Conservation (phyloP, 2,113 vertebrate genomes). For the Petroica traversi region DNA sequence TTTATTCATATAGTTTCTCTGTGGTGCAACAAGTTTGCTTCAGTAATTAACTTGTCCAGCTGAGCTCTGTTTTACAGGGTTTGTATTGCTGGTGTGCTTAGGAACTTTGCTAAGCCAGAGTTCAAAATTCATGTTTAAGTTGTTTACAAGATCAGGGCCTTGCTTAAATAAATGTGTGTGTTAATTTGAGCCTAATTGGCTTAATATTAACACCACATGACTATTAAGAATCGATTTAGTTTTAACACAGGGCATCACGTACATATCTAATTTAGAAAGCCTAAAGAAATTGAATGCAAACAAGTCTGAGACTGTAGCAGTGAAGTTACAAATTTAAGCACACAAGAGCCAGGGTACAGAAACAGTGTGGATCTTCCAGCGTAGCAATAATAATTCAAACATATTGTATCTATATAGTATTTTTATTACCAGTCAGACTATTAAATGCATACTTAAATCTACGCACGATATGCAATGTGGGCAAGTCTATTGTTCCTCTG, state of each 20-base stretch:
- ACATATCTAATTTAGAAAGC: constrained; percentile 44
- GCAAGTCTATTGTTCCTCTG: constrained; percentile 60
- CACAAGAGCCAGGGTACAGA: constrained; percentile 34
- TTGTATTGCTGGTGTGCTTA: not conserved
- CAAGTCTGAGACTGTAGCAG: not conserved
- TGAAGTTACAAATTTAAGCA: constrained; percentile 57
- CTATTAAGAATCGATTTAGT: constrained; percentile 52
- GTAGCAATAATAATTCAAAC: constrained; percentile 47
- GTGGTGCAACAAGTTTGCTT: not conserved
- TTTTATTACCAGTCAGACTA: constrained; percentile 66
- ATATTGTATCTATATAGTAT: constrained; percentile 65
- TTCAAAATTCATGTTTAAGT: not conserved
- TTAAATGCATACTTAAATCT: constrained; percentile 69
- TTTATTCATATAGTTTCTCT: not conserved
- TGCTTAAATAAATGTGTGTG: constrained; percentile 27
- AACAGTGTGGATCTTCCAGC: constrained; percentile 3
- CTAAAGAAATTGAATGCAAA: constrained; percentile 51
- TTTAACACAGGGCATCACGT: not conserved
- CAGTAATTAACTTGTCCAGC: not conserved
- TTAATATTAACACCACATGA: constrained; percentile 53
- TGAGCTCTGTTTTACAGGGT: not conserved
- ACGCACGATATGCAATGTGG: constrained; percentile 49
- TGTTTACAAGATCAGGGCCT: not conserved
- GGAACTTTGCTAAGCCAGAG: not conserved
- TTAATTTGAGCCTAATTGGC: constrained; percentile 43